Evolutionary conservation across 2,113 vertebrate genomes (phyloP).

Genomic region (Cygnus buccinator): DNA sequence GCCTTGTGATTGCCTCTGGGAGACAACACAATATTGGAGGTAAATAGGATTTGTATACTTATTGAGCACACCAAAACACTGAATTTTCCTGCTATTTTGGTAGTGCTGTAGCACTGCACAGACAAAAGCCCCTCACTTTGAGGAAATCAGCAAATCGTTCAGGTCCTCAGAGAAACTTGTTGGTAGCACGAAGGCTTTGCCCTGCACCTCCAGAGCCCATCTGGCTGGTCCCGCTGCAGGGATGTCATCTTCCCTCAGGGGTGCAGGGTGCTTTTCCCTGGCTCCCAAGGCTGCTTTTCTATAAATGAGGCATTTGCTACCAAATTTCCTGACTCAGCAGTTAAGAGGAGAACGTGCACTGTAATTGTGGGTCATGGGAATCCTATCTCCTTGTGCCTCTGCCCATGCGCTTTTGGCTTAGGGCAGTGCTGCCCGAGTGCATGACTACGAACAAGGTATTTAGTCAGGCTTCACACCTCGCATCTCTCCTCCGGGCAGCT

Average conservation of each 20-base stretch:
- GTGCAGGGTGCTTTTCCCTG: neutral
- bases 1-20: neutral
- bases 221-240: neutral
- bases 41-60: neutral
- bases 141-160: neutral
- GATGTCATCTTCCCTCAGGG: neutral
- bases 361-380: neutral
- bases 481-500: neutral
- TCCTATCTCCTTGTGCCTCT: neutral
- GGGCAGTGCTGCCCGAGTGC: neutral
- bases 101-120: neutral
- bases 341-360: neutral
- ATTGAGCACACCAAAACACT: neutral
- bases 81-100: neutral
- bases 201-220: neutral
- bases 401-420: neutral
- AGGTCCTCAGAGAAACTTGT: neutral
- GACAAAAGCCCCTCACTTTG: neutral
- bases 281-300: neutral
- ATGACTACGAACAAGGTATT: neutral
- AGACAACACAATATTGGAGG: neutral
- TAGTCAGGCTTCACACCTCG: neutral
- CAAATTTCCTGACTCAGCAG: neutral
- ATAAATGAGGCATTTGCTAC: neutral
- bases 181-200: neutral